Conservation (phyloP, 2,888 invertebrate species). For the Keiferia lycopersicella region DNA sequence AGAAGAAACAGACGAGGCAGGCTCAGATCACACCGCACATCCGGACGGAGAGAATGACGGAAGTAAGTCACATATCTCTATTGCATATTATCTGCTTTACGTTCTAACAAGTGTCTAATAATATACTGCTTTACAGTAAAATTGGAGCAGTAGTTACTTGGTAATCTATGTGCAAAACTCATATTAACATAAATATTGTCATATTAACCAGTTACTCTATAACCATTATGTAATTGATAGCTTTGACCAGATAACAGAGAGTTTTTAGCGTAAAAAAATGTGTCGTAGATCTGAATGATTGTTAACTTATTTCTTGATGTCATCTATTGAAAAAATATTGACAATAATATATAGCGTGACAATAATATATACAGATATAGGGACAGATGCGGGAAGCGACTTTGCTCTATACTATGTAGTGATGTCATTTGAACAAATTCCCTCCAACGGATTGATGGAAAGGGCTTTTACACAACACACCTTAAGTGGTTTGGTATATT, state of each 20-base stretch:
- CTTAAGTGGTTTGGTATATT: too few species aligned
- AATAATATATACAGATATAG: too few species aligned
- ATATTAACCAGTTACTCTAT: background rate
- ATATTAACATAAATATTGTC: background rate
- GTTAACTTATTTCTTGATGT: too few species aligned
- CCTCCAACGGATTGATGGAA: too few species aligned
- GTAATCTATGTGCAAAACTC: conserved; percentile 14
- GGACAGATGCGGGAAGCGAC: too few species aligned
- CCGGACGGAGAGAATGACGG: conserved; percentile 72
- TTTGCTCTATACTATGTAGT: too few species aligned
- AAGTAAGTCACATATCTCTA: conserved; percentile 48
- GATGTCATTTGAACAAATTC: too few species aligned
- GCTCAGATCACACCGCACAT: conserved; percentile 70
- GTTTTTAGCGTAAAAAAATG: too few species aligned
- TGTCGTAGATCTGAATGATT: too few species aligned
- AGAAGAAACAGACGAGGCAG: conserved; percentile 75
- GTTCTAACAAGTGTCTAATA: background rate
- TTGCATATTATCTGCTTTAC: background rate
- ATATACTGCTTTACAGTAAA: conserved; percentile 1
- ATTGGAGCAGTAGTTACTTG: background rate
- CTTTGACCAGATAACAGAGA: background rate
- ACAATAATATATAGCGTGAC: too few species aligned
- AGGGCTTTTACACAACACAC: too few species aligned
- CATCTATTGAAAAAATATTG: too few species aligned
- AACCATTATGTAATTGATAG: background rate